Percentiles rank a stretch among this genome's conserved stretches.
phyloP scores from a whole-genome alignment of 2,888 invertebrate species.

The Hyppa rectilinea region DNA sequence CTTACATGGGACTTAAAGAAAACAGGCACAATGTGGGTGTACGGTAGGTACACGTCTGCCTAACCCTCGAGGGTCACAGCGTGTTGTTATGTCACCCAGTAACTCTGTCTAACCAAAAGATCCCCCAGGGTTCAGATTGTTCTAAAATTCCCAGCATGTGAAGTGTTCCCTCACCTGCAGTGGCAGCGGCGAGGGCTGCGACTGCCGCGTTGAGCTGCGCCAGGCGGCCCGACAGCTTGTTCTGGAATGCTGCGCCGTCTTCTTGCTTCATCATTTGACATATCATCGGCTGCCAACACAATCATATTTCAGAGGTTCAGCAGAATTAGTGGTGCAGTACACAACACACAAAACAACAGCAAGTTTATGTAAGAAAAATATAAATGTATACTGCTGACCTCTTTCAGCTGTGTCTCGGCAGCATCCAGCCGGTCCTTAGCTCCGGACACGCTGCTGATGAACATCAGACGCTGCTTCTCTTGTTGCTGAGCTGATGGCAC shows the following conservation, averaged over 20 bases:
- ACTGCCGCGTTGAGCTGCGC: slow-evolving; percentile 69
- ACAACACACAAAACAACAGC: neutral
- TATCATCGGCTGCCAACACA: slow-evolving; percentile 14
- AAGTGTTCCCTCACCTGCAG: slow-evolving; percentile 19
- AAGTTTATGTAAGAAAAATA: too few species aligned
- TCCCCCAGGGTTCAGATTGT: too few species aligned
- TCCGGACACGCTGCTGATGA: slow-evolving; percentile 64
- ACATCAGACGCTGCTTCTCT: slow-evolving; percentile 68
- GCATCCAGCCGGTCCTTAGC: slow-evolving; percentile 64
- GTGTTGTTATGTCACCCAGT: too few species aligned
- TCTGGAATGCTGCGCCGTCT: slow-evolving; percentile 47
- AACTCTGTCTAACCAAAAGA: too few species aligned
- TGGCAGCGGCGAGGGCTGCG: slow-evolving; percentile 61
- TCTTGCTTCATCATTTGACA: slow-evolving; percentile 45
- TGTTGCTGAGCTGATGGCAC: slow-evolving; percentile 37
- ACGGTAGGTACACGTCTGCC: too few species aligned
- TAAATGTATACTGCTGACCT: slow-evolving; percentile 44
- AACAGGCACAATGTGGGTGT: too few species aligned
- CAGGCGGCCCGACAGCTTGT: slow-evolving; percentile 53
- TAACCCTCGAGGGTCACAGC: too few species aligned
- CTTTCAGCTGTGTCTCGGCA: slow-evolving; percentile 65
- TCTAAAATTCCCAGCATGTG: neutral
- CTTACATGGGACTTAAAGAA: too few species aligned
- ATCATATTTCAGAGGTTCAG: neutral
- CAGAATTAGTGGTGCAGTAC: neutral